phyloP scores from a whole-genome alignment of 1,140 invertebrate species.

The Sweltsa coloradensis region DNA sequence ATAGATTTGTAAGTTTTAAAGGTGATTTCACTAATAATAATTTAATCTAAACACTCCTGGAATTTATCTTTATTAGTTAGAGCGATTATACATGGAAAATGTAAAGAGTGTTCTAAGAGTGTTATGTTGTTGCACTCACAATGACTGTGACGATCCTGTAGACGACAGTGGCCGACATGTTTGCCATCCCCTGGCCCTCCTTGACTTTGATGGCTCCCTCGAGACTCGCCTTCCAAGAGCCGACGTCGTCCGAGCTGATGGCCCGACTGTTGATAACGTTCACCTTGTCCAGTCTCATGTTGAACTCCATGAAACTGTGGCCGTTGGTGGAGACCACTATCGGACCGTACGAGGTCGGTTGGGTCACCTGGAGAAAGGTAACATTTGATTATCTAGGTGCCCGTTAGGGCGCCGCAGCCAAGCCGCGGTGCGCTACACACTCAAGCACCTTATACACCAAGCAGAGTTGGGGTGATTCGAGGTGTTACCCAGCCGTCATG shows the following conservation, averaged over 20 bases:
- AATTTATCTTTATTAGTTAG: too few species aligned
- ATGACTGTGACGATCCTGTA: conserved; percentile 68
- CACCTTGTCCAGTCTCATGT: conserved; percentile 51
- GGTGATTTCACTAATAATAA: too few species aligned
- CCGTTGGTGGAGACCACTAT: conserved; percentile 48
- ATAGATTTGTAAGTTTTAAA: too few species aligned
- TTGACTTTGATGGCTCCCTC: conserved; percentile 44
- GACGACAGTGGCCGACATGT: conserved; percentile 64
- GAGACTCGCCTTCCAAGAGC: conserved; percentile 55
- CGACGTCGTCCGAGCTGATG: conserved; percentile 42
- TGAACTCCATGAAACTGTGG: conserved; percentile 57
- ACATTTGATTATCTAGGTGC: too few species aligned
- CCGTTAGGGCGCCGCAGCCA: too few species aligned
- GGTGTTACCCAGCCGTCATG: too few species aligned
- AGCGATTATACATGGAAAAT: too few species aligned
- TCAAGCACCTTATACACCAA: too few species aligned
- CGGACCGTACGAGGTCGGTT: conserved; percentile 49
- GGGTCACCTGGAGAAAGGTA: conserved; percentile 40
- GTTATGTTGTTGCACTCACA: conserved; percentile 32
- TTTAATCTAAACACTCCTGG: too few species aligned
- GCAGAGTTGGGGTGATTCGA: too few species aligned
- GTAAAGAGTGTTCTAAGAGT: too few species aligned
- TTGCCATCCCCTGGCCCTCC: conserved; percentile 49
- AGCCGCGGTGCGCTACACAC: too few species aligned
- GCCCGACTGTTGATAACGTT: conserved; percentile 33